These are phyloP conservation scores for Cynoglossus semilaevis DNA, from an alignment of 2,113 vertebrate genomes.

Conservation along the genomic window DNA sequence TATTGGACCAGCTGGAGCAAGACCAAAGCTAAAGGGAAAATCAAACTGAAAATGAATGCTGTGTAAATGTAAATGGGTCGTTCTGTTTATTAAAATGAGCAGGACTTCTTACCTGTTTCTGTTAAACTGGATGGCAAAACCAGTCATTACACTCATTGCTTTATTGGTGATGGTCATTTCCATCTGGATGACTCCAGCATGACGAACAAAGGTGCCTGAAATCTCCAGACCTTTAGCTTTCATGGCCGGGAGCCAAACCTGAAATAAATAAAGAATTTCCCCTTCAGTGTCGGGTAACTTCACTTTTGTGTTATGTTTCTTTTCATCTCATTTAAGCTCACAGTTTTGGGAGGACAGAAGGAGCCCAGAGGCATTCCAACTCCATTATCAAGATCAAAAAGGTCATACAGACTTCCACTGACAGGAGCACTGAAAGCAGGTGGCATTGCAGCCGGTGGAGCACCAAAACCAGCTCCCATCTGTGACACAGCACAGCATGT, in stretches of 20 bases:
- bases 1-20: slow-evolving; percentile 92
- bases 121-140: slow-evolving; percentile 99
- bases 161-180: slow-evolving; percentile 93
- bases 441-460: slow-evolving; percentile 75
- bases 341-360: slow-evolving; percentile 85
- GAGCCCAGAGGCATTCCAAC: slow-evolving; percentile 84
- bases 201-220: slow-evolving; percentile 89
- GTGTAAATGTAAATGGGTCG: neutral
- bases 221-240: slow-evolving; percentile 98
- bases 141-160: slow-evolving; percentile 94
- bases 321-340: slow-evolving; percentile 69
- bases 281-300: neutral
- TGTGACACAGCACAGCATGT: slow-evolving; percentile 55
- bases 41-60: neutral
- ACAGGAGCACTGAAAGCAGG: slow-evolving; percentile 76
- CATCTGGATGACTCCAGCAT: slow-evolving; percentile 91
- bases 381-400: slow-evolving; percentile 90
- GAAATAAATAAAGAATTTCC: slow-evolving; percentile 4
- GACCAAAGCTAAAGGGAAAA: slow-evolving; percentile 82
- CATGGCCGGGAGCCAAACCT: slow-evolving; percentile 96
- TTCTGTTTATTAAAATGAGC: neutral
- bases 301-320: neutral
- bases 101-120: slow-evolving; percentile 85
- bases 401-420: slow-evolving; percentile 84
- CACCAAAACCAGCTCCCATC: slow-evolving; percentile 77